Base-by-base conservation (phyloP, 2,797 vertebrate genomes). In the Acipenser ruthenus region DNA sequence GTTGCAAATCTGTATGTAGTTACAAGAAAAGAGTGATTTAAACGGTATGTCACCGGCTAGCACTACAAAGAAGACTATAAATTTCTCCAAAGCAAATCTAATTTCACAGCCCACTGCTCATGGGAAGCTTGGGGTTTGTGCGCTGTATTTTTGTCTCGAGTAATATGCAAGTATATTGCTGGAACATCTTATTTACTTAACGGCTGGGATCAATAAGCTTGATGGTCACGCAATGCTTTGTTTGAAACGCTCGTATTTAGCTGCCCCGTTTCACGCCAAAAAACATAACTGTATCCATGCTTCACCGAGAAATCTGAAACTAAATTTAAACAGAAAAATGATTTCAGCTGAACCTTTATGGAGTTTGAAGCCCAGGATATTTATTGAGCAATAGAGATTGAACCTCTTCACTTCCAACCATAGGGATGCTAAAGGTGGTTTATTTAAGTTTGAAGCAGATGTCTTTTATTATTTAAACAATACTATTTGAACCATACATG, bases 61-160 rank as follows among this genome's bases (percentile, higher is more conserved):
- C 68, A 72, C 63, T 58, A 80, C 63, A 77, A 74, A 80, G 70
- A 62, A 70, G 3, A 72, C 8, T 23, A 70, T 78, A 74, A 69
- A 73, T 75, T 75, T 75, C 77, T 77, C 71, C 77, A 79, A 76
- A 77, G 65, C 68, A 72, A 75, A 78, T 83, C 76, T 78, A 73
- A 84, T 82, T 80, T 80, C 76, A 80, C 18, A 71, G 72, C 61
- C 76, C 55, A 47, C 68, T 80, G 77, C 74, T 75, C 78, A 50
- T 72, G 72, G 74, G 74, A 74, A 77, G 73, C 67, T 70, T 80
- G 78, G 70, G 68, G 47, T 78, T 82, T 80, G 73, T 10, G 10
- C 71, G 77, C 79, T 74, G 49, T 64, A 56, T 72, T 66, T 63
- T 66, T 73, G 78, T 73, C 77, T 78, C 78, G 58, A 59, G 73